A percentile compares a stretch with the other conserved stretches of the same genome.
phyloP scores from a whole-genome alignment of 2,888 invertebrate genomes.

The Gari tellinella region DNA sequence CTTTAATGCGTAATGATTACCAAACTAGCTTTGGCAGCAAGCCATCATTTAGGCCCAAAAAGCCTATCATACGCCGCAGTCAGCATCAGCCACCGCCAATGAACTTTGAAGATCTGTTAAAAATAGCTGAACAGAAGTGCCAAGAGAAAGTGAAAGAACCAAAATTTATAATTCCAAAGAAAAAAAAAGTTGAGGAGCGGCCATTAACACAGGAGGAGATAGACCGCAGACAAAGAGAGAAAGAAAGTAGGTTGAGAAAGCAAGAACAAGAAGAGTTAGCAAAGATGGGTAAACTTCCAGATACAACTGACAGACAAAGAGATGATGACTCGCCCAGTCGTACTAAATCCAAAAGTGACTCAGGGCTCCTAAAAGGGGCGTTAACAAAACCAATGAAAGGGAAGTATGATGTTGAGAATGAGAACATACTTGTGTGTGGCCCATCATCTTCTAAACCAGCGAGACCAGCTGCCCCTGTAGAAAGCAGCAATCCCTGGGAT shows the following conservation, averaged over 20 bases:
- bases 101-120: conserved; percentile 72
- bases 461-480: conserved; percentile 24
- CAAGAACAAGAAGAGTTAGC: conserved; percentile 23
- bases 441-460: conserved; percentile 37
- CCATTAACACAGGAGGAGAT: conserved; percentile 75
- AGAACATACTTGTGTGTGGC: conserved; percentile 68
- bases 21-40: conserved; percentile 35
- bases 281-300: neutral
- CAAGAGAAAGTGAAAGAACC: conserved; percentile 58
- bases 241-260: conserved; percentile 42
- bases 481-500: conserved; percentile 68
- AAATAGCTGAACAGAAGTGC: conserved; percentile 70
- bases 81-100: conserved; percentile 64
- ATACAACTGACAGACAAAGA: neutral
- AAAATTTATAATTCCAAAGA: conserved; percentile 20
- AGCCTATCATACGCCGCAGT: conserved; percentile 31
- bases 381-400: conserved; percentile 19
- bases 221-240: conserved; percentile 61
- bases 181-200: conserved; percentile 56
- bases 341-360: conserved; percentile 35
- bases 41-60: conserved; percentile 31
- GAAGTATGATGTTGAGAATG: conserved; percentile 61
- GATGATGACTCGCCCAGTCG: neutral
- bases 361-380: conserved; percentile 43
- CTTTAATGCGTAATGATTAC: conserved; percentile 46